Evolutionary conservation across 1,140 invertebrate genomes (phyloP), one percentile per base, ranked within the genome.

Genomic region (Marisa cornuarietis): DNA sequence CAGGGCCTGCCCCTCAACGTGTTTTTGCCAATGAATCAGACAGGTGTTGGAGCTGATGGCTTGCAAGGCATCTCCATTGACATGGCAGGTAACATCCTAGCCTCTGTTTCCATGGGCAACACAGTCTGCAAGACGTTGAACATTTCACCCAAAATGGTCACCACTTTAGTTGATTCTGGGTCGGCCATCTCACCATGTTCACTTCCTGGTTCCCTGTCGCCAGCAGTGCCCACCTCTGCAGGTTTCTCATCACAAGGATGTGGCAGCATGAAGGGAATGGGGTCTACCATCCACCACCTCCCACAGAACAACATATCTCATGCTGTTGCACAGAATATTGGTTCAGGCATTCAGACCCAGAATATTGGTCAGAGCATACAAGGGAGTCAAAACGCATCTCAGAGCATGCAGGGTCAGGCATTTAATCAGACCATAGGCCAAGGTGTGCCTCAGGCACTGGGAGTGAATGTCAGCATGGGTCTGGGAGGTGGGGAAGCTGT

Each of bases 1-100:
- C 71, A 73, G 22, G 80, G 80, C 24, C 54, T 81, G 52, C 80
- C 80, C 51, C 49, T 81, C 6, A 81, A 81, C 51, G 73, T 81
- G 51, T 54, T 78, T n/a, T 63, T 81, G 61, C 80, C 80, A 42
- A 31, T 81, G 24, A 74, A 74, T 20, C 80, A 81, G 24, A 61
- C 76, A 18, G 71, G 78, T 1, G 49, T 76, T n/a, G 76, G 74
- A 22, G 22, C 65, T 16, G 76, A 77, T 18, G 49, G 63, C 65
- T 42, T 68, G 42, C 63, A 68, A 52, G 65, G 65, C 20, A 68
- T 77, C 51, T 77, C 76, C 65, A 51, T 77, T 22, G 76, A 77
- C 76, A n/a, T 77, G 65, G 65, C 76, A 10, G 76, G 76, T 31
- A 76, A 77, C 18, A 6, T 77, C n/a, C n/a, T 77, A 49, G 76